A percentile compares a stretch with the other conserved stretches of the same genome.
phyloP scores from a whole-genome alignment of 2,113 vertebrate species.

The Passer montanus region DNA sequence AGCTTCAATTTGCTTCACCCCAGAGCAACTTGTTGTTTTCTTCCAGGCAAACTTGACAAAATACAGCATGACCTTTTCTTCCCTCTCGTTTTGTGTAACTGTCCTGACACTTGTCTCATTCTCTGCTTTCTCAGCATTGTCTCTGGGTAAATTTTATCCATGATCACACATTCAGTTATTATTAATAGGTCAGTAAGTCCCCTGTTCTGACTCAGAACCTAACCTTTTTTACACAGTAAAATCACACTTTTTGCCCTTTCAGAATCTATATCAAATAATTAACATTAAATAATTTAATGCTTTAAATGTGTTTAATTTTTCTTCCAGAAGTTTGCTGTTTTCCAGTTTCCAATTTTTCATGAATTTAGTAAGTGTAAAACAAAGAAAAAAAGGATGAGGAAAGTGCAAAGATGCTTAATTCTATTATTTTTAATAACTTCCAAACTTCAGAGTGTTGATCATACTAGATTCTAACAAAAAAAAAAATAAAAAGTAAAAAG shows the following conservation, averaged over 20 bases:
- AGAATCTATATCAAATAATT: neutral
- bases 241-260: neutral
- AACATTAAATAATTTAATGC: neutral
- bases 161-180: neutral
- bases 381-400: neutral
- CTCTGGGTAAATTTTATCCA: neutral
- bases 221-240: neutral
- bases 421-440: neutral
- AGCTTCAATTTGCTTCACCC: neutral
- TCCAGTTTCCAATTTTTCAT: neutral
- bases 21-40: neutral
- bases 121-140: neutral
- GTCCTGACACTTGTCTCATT: neutral
- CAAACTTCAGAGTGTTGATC: neutral
- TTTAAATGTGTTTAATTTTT: neutral
- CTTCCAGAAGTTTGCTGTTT: neutral
- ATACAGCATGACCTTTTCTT: neutral
- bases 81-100: neutral
- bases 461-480: neutral
- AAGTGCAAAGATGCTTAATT: neutral
- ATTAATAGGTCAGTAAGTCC: neutral
- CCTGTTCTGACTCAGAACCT: neutral
- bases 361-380: neutral
- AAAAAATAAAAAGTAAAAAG: neutral
- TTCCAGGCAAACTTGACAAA: conserved; percentile 2